Percentiles rank a stretch among this genome's conserved stretches.
Conservation (phyloP, 2,888 invertebrate genomes). For the Bhutanitis thaidina region DNA sequence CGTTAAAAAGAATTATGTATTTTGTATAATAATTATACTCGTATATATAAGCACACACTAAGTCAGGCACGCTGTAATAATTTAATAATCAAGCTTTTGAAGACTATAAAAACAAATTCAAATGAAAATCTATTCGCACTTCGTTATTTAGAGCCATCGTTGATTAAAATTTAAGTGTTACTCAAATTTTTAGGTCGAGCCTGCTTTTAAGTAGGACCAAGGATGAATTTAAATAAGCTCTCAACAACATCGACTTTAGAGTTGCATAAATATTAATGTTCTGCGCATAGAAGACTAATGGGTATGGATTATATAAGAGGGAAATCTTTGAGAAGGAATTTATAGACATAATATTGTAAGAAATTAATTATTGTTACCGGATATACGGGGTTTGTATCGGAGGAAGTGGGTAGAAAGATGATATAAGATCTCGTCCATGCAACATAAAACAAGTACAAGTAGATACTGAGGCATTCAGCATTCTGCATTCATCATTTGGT, state of each 20-base stretch:
- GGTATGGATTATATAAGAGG: constrained; percentile 51
- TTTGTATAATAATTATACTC: too few species aligned
- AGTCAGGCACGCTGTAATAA: too few species aligned
- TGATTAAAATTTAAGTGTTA: constrained; percentile 54
- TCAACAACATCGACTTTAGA: constrained; percentile 60
- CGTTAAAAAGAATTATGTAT: too few species aligned
- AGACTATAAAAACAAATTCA: too few species aligned
- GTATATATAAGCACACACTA: too few species aligned
- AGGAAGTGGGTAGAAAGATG: too few species aligned
- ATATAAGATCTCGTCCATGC: too few species aligned
- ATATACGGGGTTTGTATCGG: too few species aligned
- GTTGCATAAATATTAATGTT: constrained; percentile 73
- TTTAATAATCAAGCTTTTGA: not conserved
- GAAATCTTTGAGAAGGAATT: constrained; percentile 39
- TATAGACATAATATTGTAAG: constrained; percentile 25
- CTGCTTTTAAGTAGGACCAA: constrained; percentile 58
- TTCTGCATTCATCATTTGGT: too few species aligned
- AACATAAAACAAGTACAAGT: too few species aligned
- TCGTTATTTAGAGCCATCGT: constrained; percentile 31
- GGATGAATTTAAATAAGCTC: constrained; percentile 74
- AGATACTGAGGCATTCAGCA: too few species aligned
- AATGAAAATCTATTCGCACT: constrained; percentile 29
- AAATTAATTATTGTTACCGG: too few species aligned
- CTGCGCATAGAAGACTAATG: constrained; percentile 56
- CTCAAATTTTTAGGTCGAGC: constrained; percentile 56